Conservation (phyloP, 92 coral and sea anemone species). For the Parazoanthus atlanticus region DNA sequence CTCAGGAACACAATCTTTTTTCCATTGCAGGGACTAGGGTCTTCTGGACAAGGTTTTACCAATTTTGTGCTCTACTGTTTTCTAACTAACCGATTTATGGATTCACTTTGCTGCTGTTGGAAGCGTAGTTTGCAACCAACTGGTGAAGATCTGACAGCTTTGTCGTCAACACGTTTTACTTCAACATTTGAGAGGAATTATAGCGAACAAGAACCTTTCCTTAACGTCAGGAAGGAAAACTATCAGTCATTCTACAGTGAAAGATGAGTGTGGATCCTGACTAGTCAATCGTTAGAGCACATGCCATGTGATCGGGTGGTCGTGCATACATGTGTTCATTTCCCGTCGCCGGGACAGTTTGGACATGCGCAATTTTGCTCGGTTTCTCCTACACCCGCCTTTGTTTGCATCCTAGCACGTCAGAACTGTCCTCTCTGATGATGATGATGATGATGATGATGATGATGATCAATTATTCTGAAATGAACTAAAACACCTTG, state of each 20-base stretch:
- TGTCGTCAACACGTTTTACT: not conserved
- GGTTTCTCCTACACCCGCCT: too few relatives aligned
- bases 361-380: too few relatives aligned
- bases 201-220: slow-evolving; percentile 2
- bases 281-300: too few relatives aligned
- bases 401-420: too few relatives aligned
- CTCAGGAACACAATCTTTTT: too few relatives aligned
- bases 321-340: too few relatives aligned
- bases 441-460: too few relatives aligned
- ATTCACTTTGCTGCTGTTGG: not conserved
- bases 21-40: slow-evolving; percentile 10
- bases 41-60: slow-evolving; percentile 17
- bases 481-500: too few relatives aligned
- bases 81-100: slow-evolving; percentile 28
- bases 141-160: not conserved
- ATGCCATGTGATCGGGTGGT: too few relatives aligned
- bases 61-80: slow-evolving; percentile 29
- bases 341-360: too few relatives aligned
- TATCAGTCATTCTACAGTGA: slow-evolving; percentile 5
- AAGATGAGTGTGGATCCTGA: not conserved
- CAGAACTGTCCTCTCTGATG: too few relatives aligned
- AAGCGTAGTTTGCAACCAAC: not conserved
- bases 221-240: slow-evolving; percentile 6
- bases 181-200: slow-evolving; percentile 15
- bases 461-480: too few relatives aligned